Base-by-base conservation (phyloP, 1,140 invertebrate genomes). In the Panonychus citri region DNA sequence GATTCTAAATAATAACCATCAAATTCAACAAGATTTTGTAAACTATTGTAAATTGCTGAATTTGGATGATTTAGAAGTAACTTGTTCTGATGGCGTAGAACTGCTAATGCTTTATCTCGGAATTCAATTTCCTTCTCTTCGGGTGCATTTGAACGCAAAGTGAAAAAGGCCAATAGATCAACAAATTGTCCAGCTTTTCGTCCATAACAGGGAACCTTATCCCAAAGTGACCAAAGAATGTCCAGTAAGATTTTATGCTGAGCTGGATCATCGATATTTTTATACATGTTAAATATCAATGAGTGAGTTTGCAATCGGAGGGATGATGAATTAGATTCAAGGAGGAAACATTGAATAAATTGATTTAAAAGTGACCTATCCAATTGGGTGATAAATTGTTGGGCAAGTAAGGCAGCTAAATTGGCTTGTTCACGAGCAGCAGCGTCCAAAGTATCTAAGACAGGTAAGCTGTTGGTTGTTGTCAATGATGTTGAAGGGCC, bases 1-100 rank as follows among this genome's bases (percentile, higher is more conserved):
- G 86, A 90, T 72, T 97, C 91, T 39, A 96, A 71, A 68, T 90
- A 97, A 69, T 88, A 94, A 0, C 91, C 90, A 69, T 95, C 90
- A 49, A 96, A 77, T 65, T 95, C 88, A 13, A 95, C 84, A 65
- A 87, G 83, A 5, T 86, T 85, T 50, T 85, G 81, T 26, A 96
- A 71, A 53, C 87, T 82, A 17, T 84, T 84, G 68, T 97, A 96
- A 5, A 95, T 76, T 59, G 82, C 84, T 0, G 87, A 84, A 73
- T 95, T 96, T 25, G 89, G 85, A 74, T 97, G 91, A 59, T 83
- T 81, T 30, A 83, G 76, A 0, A 97, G 69, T 21, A 88, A 67
- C 57, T 83, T 77, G 68, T 95, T 95, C 68, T 96, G 87, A 17
- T 80, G 77, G 39, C 81, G 77, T 7, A 96, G 73, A 3, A 94